A percentile compares a stretch with the other conserved stretches of the same genome.
These are phyloP conservation scores for Alethe diademata DNA, from an alignment of 2,113 vertebrate genomes.

Conservation along the genomic window DNA sequence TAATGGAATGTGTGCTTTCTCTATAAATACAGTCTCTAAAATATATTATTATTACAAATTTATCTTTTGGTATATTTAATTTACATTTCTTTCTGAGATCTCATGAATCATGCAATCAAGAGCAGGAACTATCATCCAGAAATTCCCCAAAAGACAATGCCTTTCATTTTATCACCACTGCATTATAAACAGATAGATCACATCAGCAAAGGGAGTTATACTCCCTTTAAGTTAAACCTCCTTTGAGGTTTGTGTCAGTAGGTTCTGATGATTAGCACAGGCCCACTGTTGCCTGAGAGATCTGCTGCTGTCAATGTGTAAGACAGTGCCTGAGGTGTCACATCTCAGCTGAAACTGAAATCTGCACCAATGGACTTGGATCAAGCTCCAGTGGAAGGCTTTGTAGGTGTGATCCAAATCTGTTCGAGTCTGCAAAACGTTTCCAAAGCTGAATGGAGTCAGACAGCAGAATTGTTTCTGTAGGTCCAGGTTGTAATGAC, in stretches of 20 bases:
- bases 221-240: too few species aligned
- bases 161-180: not conserved
- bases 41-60: not conserved
- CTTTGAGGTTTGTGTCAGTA: not conserved
- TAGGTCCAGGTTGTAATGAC: not conserved
- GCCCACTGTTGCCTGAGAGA: not conserved
- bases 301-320: not conserved
- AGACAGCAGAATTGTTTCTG: not conserved
- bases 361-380: not conserved
- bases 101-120: not conserved
- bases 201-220: not conserved
- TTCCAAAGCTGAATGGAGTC: not conserved
- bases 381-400: not conserved
- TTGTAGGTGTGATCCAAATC: not conserved
- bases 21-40: not conserved
- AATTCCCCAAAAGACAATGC: not conserved
- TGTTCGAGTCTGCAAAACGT: not conserved
- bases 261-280: not conserved
- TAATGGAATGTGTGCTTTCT: not conserved
- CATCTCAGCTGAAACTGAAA: constrained; percentile 9
- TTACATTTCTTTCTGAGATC: not conserved
- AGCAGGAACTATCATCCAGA: not conserved
- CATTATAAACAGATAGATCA: not conserved
- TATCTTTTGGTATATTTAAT: not conserved
- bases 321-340: not conserved